These are phyloP conservation scores for Capreolus pygargus DNA, from an alignment of 2,113 vertebrate species.

Conservation along the genomic window DNA sequence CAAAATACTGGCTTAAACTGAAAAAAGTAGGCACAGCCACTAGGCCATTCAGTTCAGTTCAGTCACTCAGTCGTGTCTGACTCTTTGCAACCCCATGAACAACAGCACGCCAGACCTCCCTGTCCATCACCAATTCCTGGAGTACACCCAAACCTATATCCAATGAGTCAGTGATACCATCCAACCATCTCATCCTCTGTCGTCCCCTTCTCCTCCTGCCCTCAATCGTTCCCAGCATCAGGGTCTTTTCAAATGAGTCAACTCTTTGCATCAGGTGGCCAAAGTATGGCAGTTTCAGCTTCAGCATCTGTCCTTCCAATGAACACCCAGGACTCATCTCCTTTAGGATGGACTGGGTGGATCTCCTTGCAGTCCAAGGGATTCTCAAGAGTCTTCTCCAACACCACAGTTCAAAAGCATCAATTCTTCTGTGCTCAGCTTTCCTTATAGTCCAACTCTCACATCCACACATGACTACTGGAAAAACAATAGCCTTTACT, in stretches of 20 bases:
- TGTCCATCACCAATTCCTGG: neutral
- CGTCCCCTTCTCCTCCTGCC: rapidly evolving
- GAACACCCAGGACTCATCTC: neutral
- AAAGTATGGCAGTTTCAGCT: neutral
- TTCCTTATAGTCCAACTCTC: neutral
- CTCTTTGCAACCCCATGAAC: neutral
- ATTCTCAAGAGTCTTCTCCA: neutral
- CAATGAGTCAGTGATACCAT: neutral
- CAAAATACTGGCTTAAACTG: neutral
- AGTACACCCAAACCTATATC: neutral
- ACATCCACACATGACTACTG: neutral
- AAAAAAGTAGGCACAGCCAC: neutral
- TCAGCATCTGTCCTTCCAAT: neutral
- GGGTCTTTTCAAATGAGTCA: neutral
- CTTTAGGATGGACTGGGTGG: neutral
- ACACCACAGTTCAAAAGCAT: neutral
- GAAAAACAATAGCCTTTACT: neutral
- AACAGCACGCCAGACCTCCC: neutral
- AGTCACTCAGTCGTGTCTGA: rapidly evolving
- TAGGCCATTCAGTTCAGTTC: neutral
- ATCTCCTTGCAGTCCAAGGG: neutral
- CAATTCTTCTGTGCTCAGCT: rapidly evolving
- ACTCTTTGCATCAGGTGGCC: rapidly evolving
- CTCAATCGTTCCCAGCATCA: neutral
- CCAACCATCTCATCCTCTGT: neutral